phyloP scores from a whole-genome alignment of 2,888 invertebrate genomes.

The Diaphora mendica region DNA sequence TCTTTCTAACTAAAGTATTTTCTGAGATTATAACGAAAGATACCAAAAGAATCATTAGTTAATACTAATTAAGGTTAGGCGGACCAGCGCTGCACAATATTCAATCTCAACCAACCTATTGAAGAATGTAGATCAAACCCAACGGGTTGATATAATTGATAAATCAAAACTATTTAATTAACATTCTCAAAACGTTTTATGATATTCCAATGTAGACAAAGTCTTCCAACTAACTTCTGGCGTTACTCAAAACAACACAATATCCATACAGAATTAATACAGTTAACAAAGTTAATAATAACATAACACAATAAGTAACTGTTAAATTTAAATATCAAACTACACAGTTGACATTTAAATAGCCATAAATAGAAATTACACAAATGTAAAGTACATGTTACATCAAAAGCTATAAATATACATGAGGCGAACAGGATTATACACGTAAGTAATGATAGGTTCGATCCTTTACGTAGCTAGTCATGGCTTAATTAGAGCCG shows the following conservation, averaged over 20 bases:
- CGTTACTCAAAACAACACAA: no score
- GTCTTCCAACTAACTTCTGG: no score
- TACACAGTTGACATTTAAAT: conserved; percentile 20
- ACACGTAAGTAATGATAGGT: conserved; percentile 59
- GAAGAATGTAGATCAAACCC: not conserved
- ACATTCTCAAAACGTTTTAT: not conserved
- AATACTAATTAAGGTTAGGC: no score
- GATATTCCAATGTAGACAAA: not conserved
- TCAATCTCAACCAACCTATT: no score
- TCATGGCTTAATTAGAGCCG: conserved; percentile 71
- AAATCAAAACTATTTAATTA: no score
- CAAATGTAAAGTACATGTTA: conserved; percentile 15
- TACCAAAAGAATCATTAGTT: no score
- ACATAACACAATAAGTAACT: not conserved
- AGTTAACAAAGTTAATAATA: not conserved
- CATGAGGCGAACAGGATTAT: conserved; percentile 44
- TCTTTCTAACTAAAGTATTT: no score
- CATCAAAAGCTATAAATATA: conserved; percentile 35
- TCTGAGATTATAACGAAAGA: no score
- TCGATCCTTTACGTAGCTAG: conserved; percentile 44
- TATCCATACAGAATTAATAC: no score
- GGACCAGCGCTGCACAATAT: no score
- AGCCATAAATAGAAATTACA: conserved; percentile 22
- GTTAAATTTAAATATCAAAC: conserved; percentile 14
- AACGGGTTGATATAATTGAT: no score